Conservation (phyloP, 2,888 invertebrate species). For the Eilema sororculum region DNA sequence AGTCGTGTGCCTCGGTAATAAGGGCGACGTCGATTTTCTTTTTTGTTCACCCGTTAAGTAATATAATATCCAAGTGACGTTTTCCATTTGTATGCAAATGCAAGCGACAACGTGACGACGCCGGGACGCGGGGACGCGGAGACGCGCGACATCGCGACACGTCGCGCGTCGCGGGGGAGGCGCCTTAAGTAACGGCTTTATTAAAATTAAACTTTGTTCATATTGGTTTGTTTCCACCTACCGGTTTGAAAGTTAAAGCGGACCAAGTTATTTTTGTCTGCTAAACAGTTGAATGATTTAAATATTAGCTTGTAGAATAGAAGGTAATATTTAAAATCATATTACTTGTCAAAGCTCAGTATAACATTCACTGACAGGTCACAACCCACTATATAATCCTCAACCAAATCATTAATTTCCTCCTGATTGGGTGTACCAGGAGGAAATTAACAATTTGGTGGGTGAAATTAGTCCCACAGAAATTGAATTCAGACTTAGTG, state of each 20-base stretch:
- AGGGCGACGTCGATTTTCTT: slow-evolving; percentile 38
- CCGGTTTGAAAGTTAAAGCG: neutral
- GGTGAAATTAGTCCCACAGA: too few species aligned
- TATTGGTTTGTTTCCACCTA: slow-evolving; percentile 29
- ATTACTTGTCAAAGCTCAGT: too few species aligned
- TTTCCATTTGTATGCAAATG: slow-evolving; percentile 83
- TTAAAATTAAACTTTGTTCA: slow-evolving; percentile 45
- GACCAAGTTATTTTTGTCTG: neutral
- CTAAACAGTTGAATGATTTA: neutral
- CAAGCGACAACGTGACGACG: slow-evolving; percentile 50
- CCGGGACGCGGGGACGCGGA: slow-evolving; percentile 35
- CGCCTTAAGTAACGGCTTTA: slow-evolving; percentile 58
- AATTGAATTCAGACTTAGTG: too few species aligned
- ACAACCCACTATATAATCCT: too few species aligned
- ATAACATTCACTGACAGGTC: too few species aligned
- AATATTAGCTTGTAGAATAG: too few species aligned
- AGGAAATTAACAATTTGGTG: too few species aligned
- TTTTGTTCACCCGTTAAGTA: slow-evolving; percentile 62
- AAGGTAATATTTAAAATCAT: too few species aligned
- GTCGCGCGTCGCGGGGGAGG: slow-evolving; percentile 52
- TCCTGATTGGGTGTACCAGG: too few species aligned
- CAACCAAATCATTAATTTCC: too few species aligned
- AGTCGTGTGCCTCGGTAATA: slow-evolving; percentile 40
- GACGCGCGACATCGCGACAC: slow-evolving; percentile 35
- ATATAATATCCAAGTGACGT: slow-evolving; percentile 74